Percentiles rank a stretch among this genome's conserved stretches.
These are phyloP conservation scores for Eumacrocentrus americanus DNA, from an alignment of 2,888 invertebrate species.

Conservation along the genomic window DNA sequence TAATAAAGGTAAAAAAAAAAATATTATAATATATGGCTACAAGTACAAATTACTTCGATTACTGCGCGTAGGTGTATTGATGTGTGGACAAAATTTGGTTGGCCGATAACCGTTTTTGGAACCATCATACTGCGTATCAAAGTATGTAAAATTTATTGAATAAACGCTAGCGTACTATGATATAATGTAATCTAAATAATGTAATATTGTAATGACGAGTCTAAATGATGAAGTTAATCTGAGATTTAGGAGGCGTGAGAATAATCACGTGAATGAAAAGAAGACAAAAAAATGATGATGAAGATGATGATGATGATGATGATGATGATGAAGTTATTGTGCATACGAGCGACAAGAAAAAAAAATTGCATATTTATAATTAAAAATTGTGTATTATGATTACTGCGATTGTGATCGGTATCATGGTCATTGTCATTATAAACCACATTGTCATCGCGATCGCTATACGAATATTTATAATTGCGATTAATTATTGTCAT, in stretches of 20 bases:
- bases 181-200: slow-evolving; percentile 62
- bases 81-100: slow-evolving; percentile 62
- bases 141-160: slow-evolving; percentile 62
- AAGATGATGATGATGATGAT: slow-evolving; percentile 14
- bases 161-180: slow-evolving; percentile 62
- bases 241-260: slow-evolving; percentile 58
- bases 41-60: slow-evolving; percentile 63
- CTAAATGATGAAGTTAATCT: slow-evolving; percentile 62
- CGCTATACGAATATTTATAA: slow-evolving; percentile 42
- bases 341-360: slow-evolving; percentile 55
- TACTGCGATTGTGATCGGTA: slow-evolving; percentile 58
- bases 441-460: slow-evolving; percentile 48
- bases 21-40: slow-evolving; percentile 63
- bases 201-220: slow-evolving; percentile 62
- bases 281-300: slow-evolving; percentile 41
- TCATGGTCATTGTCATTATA: slow-evolving; percentile 56
- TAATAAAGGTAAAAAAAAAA: slow-evolving; percentile 53
- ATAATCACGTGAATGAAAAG: slow-evolving; percentile 50
- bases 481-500: slow-evolving; percentile 40
- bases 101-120: slow-evolving; percentile 62
- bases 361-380: slow-evolving; percentile 54
- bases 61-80: slow-evolving; percentile 62
- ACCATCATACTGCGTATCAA: slow-evolving; percentile 62
- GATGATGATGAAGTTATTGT: slow-evolving; percentile 53
- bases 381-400: slow-evolving; percentile 57